Conservation (phyloP, 2,113 vertebrate genomes). For the Eidolon helvum region DNA sequence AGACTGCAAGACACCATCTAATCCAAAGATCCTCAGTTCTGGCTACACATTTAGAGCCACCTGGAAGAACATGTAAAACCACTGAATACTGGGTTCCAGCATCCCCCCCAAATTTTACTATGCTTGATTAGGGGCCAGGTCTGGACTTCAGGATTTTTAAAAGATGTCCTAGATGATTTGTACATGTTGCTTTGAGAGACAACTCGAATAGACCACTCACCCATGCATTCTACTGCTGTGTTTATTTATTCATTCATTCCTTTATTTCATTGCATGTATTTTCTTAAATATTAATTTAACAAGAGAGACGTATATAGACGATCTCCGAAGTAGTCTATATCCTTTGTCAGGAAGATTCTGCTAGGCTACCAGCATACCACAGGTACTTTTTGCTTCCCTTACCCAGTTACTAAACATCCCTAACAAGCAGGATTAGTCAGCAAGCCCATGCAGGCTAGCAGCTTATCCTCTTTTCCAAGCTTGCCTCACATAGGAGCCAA, state of each 20-base stretch:
- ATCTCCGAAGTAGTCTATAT: not conserved
- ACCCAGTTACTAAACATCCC: not conserved
- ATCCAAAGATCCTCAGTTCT: not conserved
- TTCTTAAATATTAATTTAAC: not conserved
- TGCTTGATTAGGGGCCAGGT: not conserved
- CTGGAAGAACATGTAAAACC: rapidly evolving
- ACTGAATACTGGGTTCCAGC: not conserved
- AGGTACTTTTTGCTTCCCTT: not conserved
- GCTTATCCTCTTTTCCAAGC: not conserved
- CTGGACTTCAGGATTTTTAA: not conserved
- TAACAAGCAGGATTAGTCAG: not conserved
- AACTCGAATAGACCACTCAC: not conserved
- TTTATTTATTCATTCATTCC: not conserved
- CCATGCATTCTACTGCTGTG: too few relatives aligned
- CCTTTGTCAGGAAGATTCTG: not conserved
- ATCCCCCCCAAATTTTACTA: not conserved
- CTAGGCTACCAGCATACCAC: not conserved
- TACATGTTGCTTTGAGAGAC: not conserved
- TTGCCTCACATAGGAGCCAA: not conserved
- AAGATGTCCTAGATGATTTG: not conserved
- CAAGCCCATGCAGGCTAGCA: not conserved
- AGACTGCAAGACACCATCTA: too few relatives aligned
- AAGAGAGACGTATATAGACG: not conserved
- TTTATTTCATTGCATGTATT: not conserved
- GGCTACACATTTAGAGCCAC: not conserved